These are phyloP conservation scores for Dicyrtomina minuta DNA, from an alignment of 2,888 invertebrate genomes.

Conservation along the genomic window DNA sequence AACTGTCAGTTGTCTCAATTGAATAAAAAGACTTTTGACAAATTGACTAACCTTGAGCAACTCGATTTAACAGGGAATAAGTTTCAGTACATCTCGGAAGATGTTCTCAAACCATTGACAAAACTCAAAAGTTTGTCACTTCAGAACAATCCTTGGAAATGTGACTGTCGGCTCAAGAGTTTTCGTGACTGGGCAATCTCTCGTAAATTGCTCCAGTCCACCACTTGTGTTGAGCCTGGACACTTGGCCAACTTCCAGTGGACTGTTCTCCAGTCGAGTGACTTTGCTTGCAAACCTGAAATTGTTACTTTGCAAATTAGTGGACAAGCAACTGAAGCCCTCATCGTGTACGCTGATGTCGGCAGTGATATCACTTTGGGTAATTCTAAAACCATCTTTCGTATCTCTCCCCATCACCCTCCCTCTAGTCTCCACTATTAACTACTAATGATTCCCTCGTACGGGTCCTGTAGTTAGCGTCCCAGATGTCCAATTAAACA, in stretches of 20 bases:
- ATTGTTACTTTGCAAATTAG: slow-evolving; percentile 58
- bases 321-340: slow-evolving; percentile 46
- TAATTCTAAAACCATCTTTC: not conserved
- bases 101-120: slow-evolving; percentile 65
- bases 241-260: slow-evolving; percentile 70
- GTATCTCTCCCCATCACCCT: not conserved
- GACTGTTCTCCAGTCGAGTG: slow-evolving; percentile 72
- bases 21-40: slow-evolving; percentile 74
- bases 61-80: slow-evolving; percentile 80
- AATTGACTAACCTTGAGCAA: slow-evolving; percentile 70
- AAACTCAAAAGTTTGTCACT: slow-evolving; percentile 77
- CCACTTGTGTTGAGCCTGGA: slow-evolving; percentile 70
- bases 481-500: too few species aligned
- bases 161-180: slow-evolving; percentile 81
- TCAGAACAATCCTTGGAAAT: slow-evolving; percentile 85
- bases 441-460: not conserved
- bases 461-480: not conserved
- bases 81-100: slow-evolving; percentile 68
- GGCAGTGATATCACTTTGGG: slow-evolving; percentile 71
- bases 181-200: slow-evolving; percentile 81
- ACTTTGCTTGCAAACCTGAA: slow-evolving; percentile 80
- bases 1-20: slow-evolving; percentile 75
- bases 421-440: too few species aligned
- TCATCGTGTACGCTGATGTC: slow-evolving; percentile 71
- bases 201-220: slow-evolving; percentile 73